Base-by-base conservation (phyloP, 2,797 vertebrate species). In the Sebastes matsubarae region DNA sequence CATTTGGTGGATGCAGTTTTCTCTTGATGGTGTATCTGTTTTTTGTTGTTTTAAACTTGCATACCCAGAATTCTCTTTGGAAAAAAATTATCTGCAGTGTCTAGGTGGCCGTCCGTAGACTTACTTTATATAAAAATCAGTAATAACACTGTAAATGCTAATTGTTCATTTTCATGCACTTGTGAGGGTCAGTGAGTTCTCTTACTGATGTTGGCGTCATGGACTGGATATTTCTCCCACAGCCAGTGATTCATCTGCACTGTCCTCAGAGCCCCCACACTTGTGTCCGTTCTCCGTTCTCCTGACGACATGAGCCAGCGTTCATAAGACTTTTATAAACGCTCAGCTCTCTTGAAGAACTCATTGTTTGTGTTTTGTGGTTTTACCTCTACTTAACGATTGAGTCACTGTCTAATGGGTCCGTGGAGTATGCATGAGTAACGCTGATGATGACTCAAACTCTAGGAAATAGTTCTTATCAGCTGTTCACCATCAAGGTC, bases 381-480 rank as follows among this genome's bases (percentile, higher is more conserved):
- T 81, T 54, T 78, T 82, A 91, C 79, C 79, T 81, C 74, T 78
- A 16, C 61, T 79, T 83, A 72, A 59, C n/a, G 16, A 29, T 6
- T 91, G 90, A 95, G 82, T 94, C 91, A 94, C 58, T 74, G 79
- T 75, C 85, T 85, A 90, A 90, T 87, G 81, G 82, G 72, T 75
- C 71, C 24, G 27, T 80, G 24, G 55, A 68, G 59, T n/a, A 30
- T 27, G 64, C 54, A 67, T 90, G 86, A 91, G 72, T 85, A 57
- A 89, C 55, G 2, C 80, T 32, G 80, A 72, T 30, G 85, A 74
- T 91, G 92, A 94, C 79, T 94, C 88, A 89, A 2, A 68, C 70
- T 32, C 42, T 36, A 87, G 90, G 90, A 91, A 90, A 82, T 42
- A 13, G 50, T 10, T 59, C 16, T 77, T 68, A 89, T 85, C 83